Base-by-base conservation (phyloP, 2,113 vertebrate genomes). In the Elephas maximus region DNA sequence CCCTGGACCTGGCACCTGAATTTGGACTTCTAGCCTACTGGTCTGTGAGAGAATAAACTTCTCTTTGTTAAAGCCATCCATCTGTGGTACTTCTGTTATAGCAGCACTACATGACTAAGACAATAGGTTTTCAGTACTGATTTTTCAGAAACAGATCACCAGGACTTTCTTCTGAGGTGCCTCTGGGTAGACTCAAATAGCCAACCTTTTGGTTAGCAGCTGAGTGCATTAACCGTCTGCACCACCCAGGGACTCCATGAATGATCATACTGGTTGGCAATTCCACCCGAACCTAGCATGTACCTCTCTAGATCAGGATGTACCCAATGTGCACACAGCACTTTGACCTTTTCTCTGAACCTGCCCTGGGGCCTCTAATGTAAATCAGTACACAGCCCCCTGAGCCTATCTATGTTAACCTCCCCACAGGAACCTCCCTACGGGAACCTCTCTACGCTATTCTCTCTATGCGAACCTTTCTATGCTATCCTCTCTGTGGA, bases 241-340 rank as follows among this genome's bases (percentile, higher is more conserved):
- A 37, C 73, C 3, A 74, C 20, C 20, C 73, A 9, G 21, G n/a
- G 37, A 21, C 37, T 74, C 73, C 26, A 8, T 17, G 20, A 74
- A 74, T 23, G 0, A 24, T 41, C 20, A 41, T 0, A 14, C 8
- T 8, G 6, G 1, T 6, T 2, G 24, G 53, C 51, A 53, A 23
- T 89, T 30, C 24, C 15, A 2, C 12, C 41, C 1, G 0, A 44
- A 57, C 62, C 81, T 53, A 28, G 23, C 1, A 33, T 33, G 33
- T 21, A 8, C 28, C 11, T 51, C 48, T 78, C 65, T 15, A n/a
- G 87, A 63, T 41, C 11, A 18, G 8, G 44, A 44, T 17, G 51
- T 69, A 82, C 44, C 62, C 18, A n/a, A 2, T 1, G 48, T 9
- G 45, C 37, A 23, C 26, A 30, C 11, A 62, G 78, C 62, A 28